These are phyloP conservation scores for Schlechtendalia chinensis DNA, from an alignment of 1,140 invertebrate species.

Conservation along the genomic window DNA sequence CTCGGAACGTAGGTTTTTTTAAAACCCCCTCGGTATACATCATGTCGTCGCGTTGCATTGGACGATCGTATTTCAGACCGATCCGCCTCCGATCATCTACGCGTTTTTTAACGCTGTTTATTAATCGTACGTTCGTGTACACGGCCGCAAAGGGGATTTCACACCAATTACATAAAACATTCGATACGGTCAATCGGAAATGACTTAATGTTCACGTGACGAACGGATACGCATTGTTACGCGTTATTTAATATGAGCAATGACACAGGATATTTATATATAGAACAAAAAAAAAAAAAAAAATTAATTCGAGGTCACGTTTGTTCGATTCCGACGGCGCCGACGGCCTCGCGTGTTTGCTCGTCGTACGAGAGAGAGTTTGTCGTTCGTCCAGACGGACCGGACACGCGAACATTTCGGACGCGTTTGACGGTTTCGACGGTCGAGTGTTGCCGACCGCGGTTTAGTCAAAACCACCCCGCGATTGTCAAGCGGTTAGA, in stretches of 20 bases:
- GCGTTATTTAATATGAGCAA: conserved; percentile 28
- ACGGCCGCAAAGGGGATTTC: conserved; percentile 17
- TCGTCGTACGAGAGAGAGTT: not conserved
- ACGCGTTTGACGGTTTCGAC: no score
- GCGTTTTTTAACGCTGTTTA: not conserved
- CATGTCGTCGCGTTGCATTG: not conserved
- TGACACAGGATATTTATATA: conserved; percentile 20
- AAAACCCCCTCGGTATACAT: no score
- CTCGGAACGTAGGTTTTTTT: no score
- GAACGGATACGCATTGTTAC: conserved; percentile 39
- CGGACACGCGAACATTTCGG: not conserved
- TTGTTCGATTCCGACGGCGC: conserved; percentile 6
- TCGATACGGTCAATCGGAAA: conserved; percentile 47
- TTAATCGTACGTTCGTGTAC: not conserved
- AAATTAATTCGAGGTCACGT: conserved; percentile 11
- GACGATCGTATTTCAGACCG: not conserved
- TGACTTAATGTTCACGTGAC: conserved; percentile 17
- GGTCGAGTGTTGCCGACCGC: no score
- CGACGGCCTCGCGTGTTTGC: not conserved
- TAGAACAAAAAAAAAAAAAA: not conserved
- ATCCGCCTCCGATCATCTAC: not conserved
- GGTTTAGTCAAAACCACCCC: no score
- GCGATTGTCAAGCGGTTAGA: no score
- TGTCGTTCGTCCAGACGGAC: not conserved
- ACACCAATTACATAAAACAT: conserved; percentile 30